These are phyloP conservation scores for Tholera decimalis DNA, from an alignment of 2,888 invertebrate species.

Conservation along the genomic window DNA sequence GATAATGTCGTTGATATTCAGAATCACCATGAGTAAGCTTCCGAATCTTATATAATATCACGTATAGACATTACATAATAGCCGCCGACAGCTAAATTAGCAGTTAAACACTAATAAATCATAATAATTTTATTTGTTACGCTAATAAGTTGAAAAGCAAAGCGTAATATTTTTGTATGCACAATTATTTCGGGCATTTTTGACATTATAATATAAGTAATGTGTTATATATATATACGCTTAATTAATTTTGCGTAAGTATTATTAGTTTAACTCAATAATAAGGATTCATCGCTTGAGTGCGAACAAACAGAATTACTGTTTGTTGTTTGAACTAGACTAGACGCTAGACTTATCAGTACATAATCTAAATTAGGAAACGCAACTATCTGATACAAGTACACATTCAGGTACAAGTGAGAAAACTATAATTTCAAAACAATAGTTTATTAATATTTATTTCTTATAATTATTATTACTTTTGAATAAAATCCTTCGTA, in stretches of 20 bases:
- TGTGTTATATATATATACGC: no score
- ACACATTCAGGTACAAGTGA: constrained; percentile 34
- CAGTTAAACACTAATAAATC: constrained; percentile 42
- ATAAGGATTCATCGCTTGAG: constrained; percentile 6
- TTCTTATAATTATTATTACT: constrained; percentile 13
- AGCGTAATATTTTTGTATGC: constrained; percentile 3
- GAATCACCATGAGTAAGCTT: constrained; percentile 66
- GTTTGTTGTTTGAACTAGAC: no score
- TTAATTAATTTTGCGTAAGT: constrained; percentile 3
- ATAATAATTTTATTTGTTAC: constrained; percentile 29
- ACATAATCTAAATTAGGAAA: constrained; percentile 35
- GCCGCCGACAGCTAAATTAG: constrained; percentile 54
- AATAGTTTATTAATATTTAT: constrained; percentile 26
- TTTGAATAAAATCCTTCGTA: background rate
- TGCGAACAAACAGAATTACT: constrained; percentile 30
- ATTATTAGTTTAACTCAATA: constrained; percentile 1
- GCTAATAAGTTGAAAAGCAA: constrained; percentile 27
- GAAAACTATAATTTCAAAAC: constrained; percentile 37
- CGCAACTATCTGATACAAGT: constrained; percentile 25
- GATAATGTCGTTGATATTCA: constrained; percentile 74
- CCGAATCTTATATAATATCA: constrained; percentile 65
- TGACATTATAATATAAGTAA: no score
- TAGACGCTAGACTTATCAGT: constrained; percentile 36
- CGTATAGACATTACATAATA: constrained; percentile 63
- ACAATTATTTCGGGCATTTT: constrained; percentile 16